phyloP scores from a whole-genome alignment of 1,140 invertebrate species.

The Goniozus legneri region DNA sequence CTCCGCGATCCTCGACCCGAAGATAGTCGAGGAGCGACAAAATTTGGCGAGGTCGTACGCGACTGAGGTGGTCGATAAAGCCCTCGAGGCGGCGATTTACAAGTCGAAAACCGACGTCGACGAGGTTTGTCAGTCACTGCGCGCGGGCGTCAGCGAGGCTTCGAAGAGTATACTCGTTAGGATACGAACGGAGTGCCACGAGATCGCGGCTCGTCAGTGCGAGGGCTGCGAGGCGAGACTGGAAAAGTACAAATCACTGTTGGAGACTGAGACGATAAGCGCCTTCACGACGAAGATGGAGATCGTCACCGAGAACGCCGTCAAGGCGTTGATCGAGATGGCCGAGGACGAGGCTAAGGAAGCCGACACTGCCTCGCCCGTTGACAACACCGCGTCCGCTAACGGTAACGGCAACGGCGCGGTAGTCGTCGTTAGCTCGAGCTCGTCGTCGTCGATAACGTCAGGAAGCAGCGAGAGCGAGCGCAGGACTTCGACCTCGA shows the following conservation, averaged over 20 bases:
- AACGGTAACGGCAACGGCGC: conserved; percentile 6
- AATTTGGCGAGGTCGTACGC: conserved; percentile 40
- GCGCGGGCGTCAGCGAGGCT: conserved; percentile 40
- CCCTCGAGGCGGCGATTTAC: conserved; percentile 50
- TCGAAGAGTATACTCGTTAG: conserved; percentile 43
- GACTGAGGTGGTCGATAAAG: conserved; percentile 49
- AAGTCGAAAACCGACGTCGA: conserved; percentile 52
- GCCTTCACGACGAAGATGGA: conserved; percentile 46
- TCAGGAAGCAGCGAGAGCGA: conserved; percentile 12
- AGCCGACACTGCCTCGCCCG: conserved; percentile 24
- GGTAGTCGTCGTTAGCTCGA: neutral
- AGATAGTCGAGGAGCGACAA: conserved; percentile 21
- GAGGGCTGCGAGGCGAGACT: conserved; percentile 30
- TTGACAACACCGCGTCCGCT: neutral
- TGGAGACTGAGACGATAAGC: conserved; percentile 40
- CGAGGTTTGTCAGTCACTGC: conserved; percentile 46
- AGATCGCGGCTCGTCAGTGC: conserved; percentile 36
- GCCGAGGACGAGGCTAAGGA: conserved; percentile 51
- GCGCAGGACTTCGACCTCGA: conserved; percentile 2
- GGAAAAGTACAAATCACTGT: conserved; percentile 33
- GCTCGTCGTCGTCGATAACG: conserved; percentile 3
- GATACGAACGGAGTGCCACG: conserved; percentile 42
- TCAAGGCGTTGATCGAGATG: conserved; percentile 51
- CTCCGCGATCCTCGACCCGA: conserved; percentile 9
- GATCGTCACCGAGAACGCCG: conserved; percentile 48